Evolutionary conservation across 1,140 invertebrate species (phyloP), one percentile per base, ranked within the genome.

Genomic region (Drosophila tsacasi): DNA sequence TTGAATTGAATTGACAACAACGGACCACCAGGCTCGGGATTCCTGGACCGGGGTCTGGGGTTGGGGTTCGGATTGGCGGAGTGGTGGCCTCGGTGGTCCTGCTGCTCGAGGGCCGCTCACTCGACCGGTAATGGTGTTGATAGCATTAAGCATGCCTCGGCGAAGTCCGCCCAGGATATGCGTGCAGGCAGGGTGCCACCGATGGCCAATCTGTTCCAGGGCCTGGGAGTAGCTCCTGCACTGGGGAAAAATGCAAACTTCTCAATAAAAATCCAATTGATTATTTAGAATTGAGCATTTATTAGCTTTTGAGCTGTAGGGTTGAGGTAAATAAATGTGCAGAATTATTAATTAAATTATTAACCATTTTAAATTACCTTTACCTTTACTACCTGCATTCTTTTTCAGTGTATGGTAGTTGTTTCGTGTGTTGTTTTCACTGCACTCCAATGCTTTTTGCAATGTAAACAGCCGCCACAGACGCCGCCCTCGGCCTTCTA

Each of bases 371-470:
- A 23, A 3, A 46, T 1, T 46, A 17, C 2, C 0, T 23, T 23
- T 8, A 47, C 6, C 21, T 3, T 3, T 46, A 23, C 7, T 15
- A 17, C 3, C 7, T 8, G 7, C 3, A 32, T 0, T 42, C 52
- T 55, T 65, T 52, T 21, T 15, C 23, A 40, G 54, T 42, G 42
- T 37, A 40, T 72, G 54, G 50, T 47, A 64, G 78, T 61, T 89
- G 65, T 50, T 78, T 52, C 19, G 63, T 79, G 68, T 87, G 72
- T 73, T 89, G 84, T 89, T 89, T 89, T 83, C 78, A 59, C 75
- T 90, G 85, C 85, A 90, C 85, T 90, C 46, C 75, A 90, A 90
- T 90, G 85, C 85, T 90, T 90, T 90, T 90, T 90, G 85, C 85
- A 90, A 90, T 90, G 85, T 84, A 90, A 90, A 90, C 85, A 90